A percentile compares a stretch with the other conserved stretches of the same genome.
phyloP scores from a whole-genome alignment of 2,888 invertebrate genomes.

The Ectemnius cavifrons region DNA sequence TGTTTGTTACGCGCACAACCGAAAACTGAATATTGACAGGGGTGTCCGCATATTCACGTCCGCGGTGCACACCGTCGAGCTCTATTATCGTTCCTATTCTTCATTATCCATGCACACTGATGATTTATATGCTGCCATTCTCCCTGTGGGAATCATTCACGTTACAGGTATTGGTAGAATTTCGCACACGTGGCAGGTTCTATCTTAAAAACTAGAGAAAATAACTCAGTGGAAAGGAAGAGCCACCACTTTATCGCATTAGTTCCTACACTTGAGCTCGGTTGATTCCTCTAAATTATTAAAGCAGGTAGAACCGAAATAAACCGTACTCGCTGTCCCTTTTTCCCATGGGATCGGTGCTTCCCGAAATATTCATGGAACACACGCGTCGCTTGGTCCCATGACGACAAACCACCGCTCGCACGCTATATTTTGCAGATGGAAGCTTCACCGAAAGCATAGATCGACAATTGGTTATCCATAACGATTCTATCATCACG shows the following conservation, averaged over 20 bases:
- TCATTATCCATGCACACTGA: too few relatives aligned
- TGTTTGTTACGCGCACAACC: too few relatives aligned
- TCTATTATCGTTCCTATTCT: too few relatives aligned
- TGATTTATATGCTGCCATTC: too few relatives aligned
- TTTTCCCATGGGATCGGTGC: slow-evolving; percentile 36
- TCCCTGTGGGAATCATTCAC: too few relatives aligned
- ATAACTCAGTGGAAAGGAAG: too few relatives aligned
- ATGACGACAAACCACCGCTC: slow-evolving; percentile 52
- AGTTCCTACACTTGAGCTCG: not conserved
- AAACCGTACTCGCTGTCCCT: slow-evolving; percentile 45
- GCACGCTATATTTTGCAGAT: slow-evolving; percentile 43
- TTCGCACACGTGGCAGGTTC: too few relatives aligned
- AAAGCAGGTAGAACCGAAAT: slow-evolving; percentile 42
- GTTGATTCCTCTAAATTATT: slow-evolving; percentile 11
- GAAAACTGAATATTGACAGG: not conserved
- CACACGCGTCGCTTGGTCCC: slow-evolving; percentile 42
- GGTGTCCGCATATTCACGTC: too few relatives aligned
- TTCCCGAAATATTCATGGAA: slow-evolving; percentile 61
- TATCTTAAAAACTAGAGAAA: too few relatives aligned
- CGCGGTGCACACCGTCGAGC: too few relatives aligned
- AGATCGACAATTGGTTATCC: slow-evolving; percentile 52
- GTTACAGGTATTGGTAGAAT: too few relatives aligned
- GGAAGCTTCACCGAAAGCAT: slow-evolving; percentile 46
- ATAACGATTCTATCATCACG: slow-evolving; percentile 40
- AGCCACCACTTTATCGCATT: too few relatives aligned